Conservation (phyloP, 2,888 invertebrate species). For the Thera britannica region DNA sequence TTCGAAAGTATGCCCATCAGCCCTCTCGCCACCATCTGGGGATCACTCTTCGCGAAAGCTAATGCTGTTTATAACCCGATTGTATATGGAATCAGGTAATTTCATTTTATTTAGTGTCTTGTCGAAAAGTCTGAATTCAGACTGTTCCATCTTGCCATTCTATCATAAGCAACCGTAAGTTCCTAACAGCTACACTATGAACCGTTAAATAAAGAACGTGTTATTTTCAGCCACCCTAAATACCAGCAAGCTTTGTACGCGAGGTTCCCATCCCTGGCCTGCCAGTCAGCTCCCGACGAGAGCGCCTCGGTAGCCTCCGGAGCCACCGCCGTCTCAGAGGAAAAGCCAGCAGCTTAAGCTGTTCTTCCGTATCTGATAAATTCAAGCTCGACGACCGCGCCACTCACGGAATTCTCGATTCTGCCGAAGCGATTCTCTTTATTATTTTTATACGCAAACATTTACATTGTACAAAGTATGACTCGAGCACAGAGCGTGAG, state of each 20-base stretch:
- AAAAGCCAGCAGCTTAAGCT: slow-evolving; percentile 86
- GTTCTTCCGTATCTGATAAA: slow-evolving; percentile 15
- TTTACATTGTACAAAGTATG: slow-evolving; percentile 79
- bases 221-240: slow-evolving; percentile 88
- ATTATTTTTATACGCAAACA: slow-evolving; percentile 79
- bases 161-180: no score
- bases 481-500: slow-evolving; percentile 76
- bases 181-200: no score
- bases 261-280: slow-evolving; percentile 91
- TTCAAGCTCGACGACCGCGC: slow-evolving; percentile 42
- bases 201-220: slow-evolving; percentile 10
- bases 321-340: slow-evolving; percentile 87
- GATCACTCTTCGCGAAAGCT: slow-evolving; percentile 96
- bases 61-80: slow-evolving; percentile 96
- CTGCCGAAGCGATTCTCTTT: slow-evolving; percentile 75
- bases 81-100: slow-evolving; percentile 94
- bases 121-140: neutral
- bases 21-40: slow-evolving; percentile 94
- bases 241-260: slow-evolving; percentile 90
- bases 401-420: slow-evolving; percentile 61
- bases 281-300: slow-evolving; percentile 86
- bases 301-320: slow-evolving; percentile 88
- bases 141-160: neutral
- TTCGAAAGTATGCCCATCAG: slow-evolving; percentile 90
- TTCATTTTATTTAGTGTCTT: neutral